phyloP scores from a whole-genome alignment of 2,113 vertebrate species.

The Osmerus mordax region DNA sequence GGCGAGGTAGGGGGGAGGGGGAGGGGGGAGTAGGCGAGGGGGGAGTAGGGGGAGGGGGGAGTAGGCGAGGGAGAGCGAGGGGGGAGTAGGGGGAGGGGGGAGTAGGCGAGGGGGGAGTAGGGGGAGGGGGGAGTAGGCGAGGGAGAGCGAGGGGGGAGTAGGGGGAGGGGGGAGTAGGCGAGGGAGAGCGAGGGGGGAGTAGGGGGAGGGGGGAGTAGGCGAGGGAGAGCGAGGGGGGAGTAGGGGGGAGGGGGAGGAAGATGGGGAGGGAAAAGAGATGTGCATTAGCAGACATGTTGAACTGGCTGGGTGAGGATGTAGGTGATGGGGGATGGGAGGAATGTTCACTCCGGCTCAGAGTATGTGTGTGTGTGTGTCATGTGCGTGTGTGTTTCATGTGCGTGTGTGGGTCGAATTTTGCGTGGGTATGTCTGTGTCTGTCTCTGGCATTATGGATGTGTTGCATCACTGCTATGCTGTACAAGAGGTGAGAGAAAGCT shows the following conservation, averaged over 20 bases:
- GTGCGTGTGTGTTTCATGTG: neutral
- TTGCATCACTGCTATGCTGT: neutral
- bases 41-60: no score
- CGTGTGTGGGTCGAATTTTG: slow-evolving; percentile 1
- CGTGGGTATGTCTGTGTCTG: neutral
- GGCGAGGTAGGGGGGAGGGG: neutral
- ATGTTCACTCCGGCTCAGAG: neutral
- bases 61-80: no score
- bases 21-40: neutral
- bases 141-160: no score
- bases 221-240: no score
- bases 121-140: no score
- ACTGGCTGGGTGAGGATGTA: neutral
- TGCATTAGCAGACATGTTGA: neutral
- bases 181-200: no score
- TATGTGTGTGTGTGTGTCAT: neutral
- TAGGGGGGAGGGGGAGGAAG: neutral
- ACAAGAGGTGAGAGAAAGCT: neutral
- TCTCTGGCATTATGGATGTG: neutral
- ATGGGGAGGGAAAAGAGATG: neutral
- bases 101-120: no score
- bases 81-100: no score
- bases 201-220: no score
- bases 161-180: no score
- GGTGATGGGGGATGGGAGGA: slow-evolving; percentile 4